Evolutionary conservation across 1,140 invertebrate genomes (phyloP), one percentile per base, ranked within the genome.

Genomic region (Sminthurinus signatus): DNA sequence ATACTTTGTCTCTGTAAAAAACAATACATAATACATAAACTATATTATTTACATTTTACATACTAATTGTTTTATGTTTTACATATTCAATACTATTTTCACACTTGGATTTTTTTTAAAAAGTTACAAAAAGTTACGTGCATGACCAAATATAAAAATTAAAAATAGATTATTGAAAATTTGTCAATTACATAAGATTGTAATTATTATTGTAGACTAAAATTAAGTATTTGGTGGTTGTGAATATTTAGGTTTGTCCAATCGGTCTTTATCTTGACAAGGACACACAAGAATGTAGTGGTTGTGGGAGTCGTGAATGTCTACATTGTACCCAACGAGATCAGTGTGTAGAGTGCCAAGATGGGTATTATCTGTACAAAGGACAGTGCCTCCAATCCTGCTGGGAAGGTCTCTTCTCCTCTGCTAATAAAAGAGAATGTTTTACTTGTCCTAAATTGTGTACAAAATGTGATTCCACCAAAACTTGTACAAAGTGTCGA

Each of bases 401-500:
- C 44, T 61, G n/a, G 1, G 58, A 64, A 19, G 64, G 70, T 17
- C 60, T 65, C 5, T 69, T 60, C 17, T 14, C 42, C 21, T 61
- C 39, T 0, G 39, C 19, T 14, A 66, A 54, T 31, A 27, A 36
- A 27, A 68, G 67, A 43, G 64, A 72, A 48, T 72, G 70, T 56
- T 65, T 62, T n/a, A 60, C 21, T 14, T 72, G 70, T 52, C 64
- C 70, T 5, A 62, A 52, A 1, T 86, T 88, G 43, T 91, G 88
- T 73, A 81, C 80, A 8, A 83, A 84, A 19, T 90, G 88, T 73
- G 82, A 82, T 44, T 83, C 79, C 4, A 78, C 80, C 27, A 81
- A 81, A 15, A 76, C 80, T 19, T 91, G 88, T 74, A 79, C 83
- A 5, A 82, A 82, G 21, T 90, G 88, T 74, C 76, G 84, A 44